Conservation (phyloP, 53 echinoderm and acorn worm genomes). For the Astropecten irregularis region DNA sequence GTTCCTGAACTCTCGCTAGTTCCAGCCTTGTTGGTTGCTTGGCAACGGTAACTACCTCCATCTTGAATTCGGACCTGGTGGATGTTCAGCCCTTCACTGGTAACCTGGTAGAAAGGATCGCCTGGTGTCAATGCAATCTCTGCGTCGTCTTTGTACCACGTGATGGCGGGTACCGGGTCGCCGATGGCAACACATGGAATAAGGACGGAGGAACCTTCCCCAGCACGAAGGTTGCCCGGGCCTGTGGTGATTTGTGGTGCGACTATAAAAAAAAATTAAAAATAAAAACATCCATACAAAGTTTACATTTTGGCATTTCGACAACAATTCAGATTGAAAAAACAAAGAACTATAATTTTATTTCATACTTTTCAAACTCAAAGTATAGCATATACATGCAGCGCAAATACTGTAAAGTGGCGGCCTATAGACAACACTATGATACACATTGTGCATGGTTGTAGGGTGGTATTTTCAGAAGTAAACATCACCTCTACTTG, state of each 20-base stretch:
- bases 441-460: too few species aligned
- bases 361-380: too few species aligned
- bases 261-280: conserved; percentile 51
- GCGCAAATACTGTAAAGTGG: too few species aligned
- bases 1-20: conserved; percentile 67
- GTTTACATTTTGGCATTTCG: neutral
- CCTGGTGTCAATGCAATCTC: conserved; percentile 53
- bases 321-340: neutral
- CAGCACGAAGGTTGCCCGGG: conserved; percentile 66
- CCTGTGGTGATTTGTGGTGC: conserved; percentile 73
- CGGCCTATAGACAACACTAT: too few species aligned
- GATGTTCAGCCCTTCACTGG: conserved; percentile 77
- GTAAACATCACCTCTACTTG: too few species aligned
- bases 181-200: conserved; percentile 81
- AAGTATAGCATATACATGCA: too few species aligned
- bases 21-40: conserved; percentile 77
- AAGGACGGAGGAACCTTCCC: conserved; percentile 55
- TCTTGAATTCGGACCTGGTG: conserved; percentile 53
- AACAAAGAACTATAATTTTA: too few species aligned
- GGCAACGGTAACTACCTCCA: conserved; percentile 75
- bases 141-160: conserved; percentile 79
- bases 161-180: conserved; percentile 74
- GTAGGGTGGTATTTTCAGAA: too few species aligned
- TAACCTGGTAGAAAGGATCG: conserved; percentile 64
- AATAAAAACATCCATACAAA: neutral